phyloP scores from a whole-genome alignment of 2,797 vertebrate genomes.

The Tokudaia tokunoshimensis region DNA sequence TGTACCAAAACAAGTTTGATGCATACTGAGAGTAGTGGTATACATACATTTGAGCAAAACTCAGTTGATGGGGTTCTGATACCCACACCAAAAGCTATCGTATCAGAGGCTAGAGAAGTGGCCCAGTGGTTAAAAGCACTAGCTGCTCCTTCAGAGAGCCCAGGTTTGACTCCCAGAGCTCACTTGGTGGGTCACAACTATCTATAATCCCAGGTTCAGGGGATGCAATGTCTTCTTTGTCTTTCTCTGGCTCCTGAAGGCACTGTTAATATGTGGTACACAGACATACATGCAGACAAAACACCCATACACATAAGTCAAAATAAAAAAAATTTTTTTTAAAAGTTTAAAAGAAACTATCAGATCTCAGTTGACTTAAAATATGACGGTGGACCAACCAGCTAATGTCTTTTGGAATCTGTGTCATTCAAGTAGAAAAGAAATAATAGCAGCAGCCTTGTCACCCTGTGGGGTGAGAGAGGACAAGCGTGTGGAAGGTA shows the following conservation, averaged over 20 bases:
- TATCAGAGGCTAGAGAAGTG: background rate
- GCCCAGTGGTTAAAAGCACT: background rate
- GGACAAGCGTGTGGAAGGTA: fast-evolving
- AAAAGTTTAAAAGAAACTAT: background rate
- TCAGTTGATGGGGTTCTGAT: background rate
- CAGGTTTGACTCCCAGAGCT: background rate
- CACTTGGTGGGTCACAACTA: background rate
- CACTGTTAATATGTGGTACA: background rate
- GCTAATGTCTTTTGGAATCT: background rate
- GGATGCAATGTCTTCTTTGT: background rate
- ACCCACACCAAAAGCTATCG: background rate
- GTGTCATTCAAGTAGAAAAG: background rate
- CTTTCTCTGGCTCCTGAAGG: background rate
- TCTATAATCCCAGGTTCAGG: background rate
- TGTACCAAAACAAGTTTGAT: background rate
- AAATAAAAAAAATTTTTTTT: background rate
- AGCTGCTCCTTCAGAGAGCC: background rate
- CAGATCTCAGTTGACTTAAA: background rate
- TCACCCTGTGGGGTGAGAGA: background rate
- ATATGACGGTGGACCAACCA: background rate
- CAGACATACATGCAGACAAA: background rate
- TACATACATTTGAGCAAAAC: background rate
- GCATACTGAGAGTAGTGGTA: background rate
- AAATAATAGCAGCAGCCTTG: background rate
- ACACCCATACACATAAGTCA: background rate